Evolutionary conservation across 1,140 invertebrate species (phyloP).

Genomic region (Dysdera silvatica): DNA sequence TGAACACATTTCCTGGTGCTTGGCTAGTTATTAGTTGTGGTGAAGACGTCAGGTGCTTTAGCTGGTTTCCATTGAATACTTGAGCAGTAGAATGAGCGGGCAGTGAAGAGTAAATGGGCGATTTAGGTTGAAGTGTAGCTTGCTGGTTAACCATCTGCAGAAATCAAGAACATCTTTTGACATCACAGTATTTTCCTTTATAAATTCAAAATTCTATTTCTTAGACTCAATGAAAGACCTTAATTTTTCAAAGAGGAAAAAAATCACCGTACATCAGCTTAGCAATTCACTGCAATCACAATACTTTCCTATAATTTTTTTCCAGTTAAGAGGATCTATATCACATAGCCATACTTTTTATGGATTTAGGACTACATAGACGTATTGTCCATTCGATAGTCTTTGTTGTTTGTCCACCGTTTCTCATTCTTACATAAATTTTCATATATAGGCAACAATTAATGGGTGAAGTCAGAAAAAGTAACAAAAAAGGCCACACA

Average conservation of each 20-base stretch:
- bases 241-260: not conserved
- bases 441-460: too few relatives aligned
- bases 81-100: conserved; percentile 24
- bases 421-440: too few relatives aligned
- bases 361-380: too few relatives aligned
- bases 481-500: too few relatives aligned
- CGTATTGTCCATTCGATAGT: too few relatives aligned
- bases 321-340: too few relatives aligned
- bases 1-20: conserved; percentile 34
- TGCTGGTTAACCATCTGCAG: conserved; percentile 22
- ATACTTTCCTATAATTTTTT: too few relatives aligned
- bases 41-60: conserved; percentile 32
- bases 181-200: not conserved
- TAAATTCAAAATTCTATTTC: not conserved
- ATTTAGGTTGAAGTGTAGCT: conserved; percentile 33
- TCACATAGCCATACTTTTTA: too few relatives aligned
- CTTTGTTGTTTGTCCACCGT: too few relatives aligned
- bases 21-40: conserved; percentile 38
- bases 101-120: conserved; percentile 18
- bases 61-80: conserved; percentile 28
- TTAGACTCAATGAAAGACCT: not conserved
- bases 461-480: too few relatives aligned
- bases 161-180: too few relatives aligned
- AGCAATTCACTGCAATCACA: not conserved
- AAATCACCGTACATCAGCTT: not conserved